Percentiles rank a stretch among this genome's conserved stretches.
Conservation (phyloP, 1,140 invertebrate genomes). For the Drosophila suzukii region DNA sequence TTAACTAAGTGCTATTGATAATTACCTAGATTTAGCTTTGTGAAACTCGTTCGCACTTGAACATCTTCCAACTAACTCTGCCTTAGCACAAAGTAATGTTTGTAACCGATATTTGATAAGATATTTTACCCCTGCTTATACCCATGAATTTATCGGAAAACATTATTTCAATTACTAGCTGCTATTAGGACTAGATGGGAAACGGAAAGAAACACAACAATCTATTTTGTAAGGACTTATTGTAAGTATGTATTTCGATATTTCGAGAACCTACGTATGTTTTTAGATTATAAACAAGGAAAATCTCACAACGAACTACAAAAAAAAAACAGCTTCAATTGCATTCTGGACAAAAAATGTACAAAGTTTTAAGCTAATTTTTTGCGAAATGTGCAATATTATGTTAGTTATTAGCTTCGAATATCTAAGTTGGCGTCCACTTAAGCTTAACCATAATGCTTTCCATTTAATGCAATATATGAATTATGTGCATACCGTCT, state of each 20-base stretch:
- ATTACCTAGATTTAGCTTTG: constrained; percentile 53
- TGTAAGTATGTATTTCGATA: constrained; percentile 43
- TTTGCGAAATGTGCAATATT: constrained; percentile 60
- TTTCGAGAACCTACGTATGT: constrained; percentile 50
- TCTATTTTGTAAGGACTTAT: constrained; percentile 73
- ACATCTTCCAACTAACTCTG: constrained; percentile 80
- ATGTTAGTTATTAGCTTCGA: constrained; percentile 50
- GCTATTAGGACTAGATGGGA: constrained; percentile 18
- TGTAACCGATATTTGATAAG: constrained; percentile 49
- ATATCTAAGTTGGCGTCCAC: constrained; percentile 59
- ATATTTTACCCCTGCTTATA: constrained; percentile 47
- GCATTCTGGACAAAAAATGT: constrained; percentile 46
- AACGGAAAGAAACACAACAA: constrained; percentile 19
- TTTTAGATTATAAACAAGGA: constrained; percentile 41
- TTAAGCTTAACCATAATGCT: constrained; percentile 56
- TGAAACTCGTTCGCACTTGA: constrained; percentile 43
- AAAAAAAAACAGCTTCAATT: constrained; percentile 41
- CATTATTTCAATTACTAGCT: constrained; percentile 46
- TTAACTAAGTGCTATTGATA: constrained; percentile 65
- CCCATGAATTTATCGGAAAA: constrained; percentile 41
- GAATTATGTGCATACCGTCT: constrained; percentile 34
- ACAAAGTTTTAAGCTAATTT: constrained; percentile 57
- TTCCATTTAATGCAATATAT: constrained; percentile 40
- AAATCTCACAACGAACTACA: constrained; percentile 57
- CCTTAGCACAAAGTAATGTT: constrained; percentile 74